Evolutionary conservation across 2,113 vertebrate species (phyloP).

Genomic region (Oryzias curvinotus): DNA sequence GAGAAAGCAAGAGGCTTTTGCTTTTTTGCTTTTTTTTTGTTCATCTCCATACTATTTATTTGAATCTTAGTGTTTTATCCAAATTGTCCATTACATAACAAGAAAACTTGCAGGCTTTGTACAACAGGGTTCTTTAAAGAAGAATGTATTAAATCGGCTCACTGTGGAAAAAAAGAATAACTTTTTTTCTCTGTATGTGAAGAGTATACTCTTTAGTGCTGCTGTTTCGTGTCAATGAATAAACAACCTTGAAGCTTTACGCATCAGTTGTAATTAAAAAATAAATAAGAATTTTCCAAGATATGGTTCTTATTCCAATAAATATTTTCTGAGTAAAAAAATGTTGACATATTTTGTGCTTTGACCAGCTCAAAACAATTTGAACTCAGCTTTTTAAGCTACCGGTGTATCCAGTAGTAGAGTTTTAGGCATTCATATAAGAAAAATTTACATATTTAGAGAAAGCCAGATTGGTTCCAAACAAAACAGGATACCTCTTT

Average conservation of each 20-base stretch:
- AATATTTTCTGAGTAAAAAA: slow-evolving; percentile 62
- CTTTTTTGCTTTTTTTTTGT: slow-evolving; percentile 11
- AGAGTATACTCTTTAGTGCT: slow-evolving; percentile 49
- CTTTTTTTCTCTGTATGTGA: slow-evolving; percentile 52
- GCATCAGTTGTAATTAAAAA: slow-evolving; percentile 56
- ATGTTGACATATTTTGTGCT: slow-evolving; percentile 62
- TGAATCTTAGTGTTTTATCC: slow-evolving; percentile 40
- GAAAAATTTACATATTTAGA: slow-evolving; percentile 21
- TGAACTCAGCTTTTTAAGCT: slow-evolving; percentile 33
- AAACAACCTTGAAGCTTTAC: slow-evolving; percentile 70
- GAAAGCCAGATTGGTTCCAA: slow-evolving; percentile 30
- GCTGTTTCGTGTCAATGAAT: slow-evolving; percentile 57
- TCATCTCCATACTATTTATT: slow-evolving; percentile 44
- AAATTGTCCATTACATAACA: slow-evolving; percentile 48
- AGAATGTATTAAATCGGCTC: slow-evolving; percentile 58
- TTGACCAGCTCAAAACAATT: slow-evolving; percentile 54
- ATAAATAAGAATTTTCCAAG: slow-evolving; percentile 64
- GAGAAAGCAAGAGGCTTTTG: slow-evolving; percentile 22
- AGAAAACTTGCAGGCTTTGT: slow-evolving; percentile 40
- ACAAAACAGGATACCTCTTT: slow-evolving; percentile 44
- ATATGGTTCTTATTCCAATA: slow-evolving; percentile 64
- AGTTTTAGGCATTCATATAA: slow-evolving; percentile 38
- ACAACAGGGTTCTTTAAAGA: slow-evolving; percentile 39
- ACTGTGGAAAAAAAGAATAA: slow-evolving; percentile 38
- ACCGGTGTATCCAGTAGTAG: slow-evolving; percentile 37